phyloP scores from a whole-genome alignment of 2,797 vertebrate species.

The Luscinia luscinia region DNA sequence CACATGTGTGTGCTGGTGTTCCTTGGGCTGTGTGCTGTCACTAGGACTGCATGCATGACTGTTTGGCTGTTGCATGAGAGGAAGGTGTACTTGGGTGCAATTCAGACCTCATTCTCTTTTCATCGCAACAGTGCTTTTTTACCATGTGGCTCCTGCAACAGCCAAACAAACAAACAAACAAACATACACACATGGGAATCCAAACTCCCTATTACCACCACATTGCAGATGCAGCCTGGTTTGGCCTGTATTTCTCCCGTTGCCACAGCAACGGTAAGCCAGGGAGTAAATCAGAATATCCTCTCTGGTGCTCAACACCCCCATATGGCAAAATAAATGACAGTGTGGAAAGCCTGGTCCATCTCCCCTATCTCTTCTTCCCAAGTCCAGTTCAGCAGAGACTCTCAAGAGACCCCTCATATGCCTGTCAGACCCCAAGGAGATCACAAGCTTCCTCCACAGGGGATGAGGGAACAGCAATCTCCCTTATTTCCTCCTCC shows the following conservation, averaged over 20 bases:
- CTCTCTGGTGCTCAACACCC: slow-evolving; percentile 45
- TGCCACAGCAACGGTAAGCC: slow-evolving; percentile 70
- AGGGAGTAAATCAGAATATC: slow-evolving; percentile 67
- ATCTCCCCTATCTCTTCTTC: neutral
- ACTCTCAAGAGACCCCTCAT: neutral
- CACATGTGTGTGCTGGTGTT: neutral
- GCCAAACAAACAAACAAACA: slow-evolving; percentile 73
- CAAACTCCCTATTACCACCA: slow-evolving; percentile 65
- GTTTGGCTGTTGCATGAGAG: neutral
- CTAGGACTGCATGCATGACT: neutral
- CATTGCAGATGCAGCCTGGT: slow-evolving; percentile 60
- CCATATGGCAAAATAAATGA: slow-evolving; percentile 49
- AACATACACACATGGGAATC: slow-evolving; percentile 58
- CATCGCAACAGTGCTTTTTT: neutral
- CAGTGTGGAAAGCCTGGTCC: slow-evolving; percentile 10
- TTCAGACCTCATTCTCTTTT: neutral
- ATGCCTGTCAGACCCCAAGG: neutral
- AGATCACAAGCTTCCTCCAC: neutral
- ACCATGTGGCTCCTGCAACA: slow-evolving; percentile 41
- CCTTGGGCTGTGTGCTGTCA: neutral
- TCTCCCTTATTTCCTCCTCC: neutral
- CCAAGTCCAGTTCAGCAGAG: neutral
- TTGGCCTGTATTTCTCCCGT: slow-evolving; percentile 75
- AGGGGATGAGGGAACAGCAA: neutral
- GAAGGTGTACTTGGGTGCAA: neutral